Base-by-base conservation (phyloP, 2,113 vertebrate genomes). In the Galbula dea region DNA sequence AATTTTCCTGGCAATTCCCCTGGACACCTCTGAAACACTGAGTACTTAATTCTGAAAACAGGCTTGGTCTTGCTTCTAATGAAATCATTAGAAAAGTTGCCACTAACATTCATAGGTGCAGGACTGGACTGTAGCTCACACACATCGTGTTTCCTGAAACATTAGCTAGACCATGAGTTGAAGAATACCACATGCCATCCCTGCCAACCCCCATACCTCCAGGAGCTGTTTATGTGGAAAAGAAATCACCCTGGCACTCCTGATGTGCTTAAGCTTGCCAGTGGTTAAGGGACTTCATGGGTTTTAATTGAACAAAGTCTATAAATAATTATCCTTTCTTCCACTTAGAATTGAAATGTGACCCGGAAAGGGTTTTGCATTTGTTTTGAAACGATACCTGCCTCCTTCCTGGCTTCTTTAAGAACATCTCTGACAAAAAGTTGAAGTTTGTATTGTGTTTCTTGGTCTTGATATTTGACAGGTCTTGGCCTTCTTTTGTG, bases 41-140 rank as follows among this genome's bases (percentile, higher is more conserved):
- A 72, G 46, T 17, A 48, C 34, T 74, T 83, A 73, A 61, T 73
- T 65, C 37, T 71, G 36, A 80, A 80, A 88, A 89, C 91, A 89
- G 82, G 87, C 87, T 94, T 86, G 52, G 68, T 95, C 78, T 87
- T 96, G 91, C 82, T 95, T 30, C 55, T 87, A 74, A 76, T 85
- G 89, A 94, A 94, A 88, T 89, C 51, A 74, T 92, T 73, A 66
- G 57, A 87, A 92, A 58, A 26, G 63, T 52, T 95, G 59, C 87
- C 48, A 55, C 67, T 83, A 63, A 85, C 78, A 86, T 19, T 77
- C 87, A 91, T 51, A 74, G 78, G 57, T 83, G 59, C 91, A 94
- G 84, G 89, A 92, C 75, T 0, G 0, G 87, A 51, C 78, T 92
- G 89, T 80, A 94, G 32, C 46, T 89, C 52, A 58, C 46, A 62